phyloP scores from a whole-genome alignment of 1,140 invertebrate species.

The Drosophila aff. region DNA sequence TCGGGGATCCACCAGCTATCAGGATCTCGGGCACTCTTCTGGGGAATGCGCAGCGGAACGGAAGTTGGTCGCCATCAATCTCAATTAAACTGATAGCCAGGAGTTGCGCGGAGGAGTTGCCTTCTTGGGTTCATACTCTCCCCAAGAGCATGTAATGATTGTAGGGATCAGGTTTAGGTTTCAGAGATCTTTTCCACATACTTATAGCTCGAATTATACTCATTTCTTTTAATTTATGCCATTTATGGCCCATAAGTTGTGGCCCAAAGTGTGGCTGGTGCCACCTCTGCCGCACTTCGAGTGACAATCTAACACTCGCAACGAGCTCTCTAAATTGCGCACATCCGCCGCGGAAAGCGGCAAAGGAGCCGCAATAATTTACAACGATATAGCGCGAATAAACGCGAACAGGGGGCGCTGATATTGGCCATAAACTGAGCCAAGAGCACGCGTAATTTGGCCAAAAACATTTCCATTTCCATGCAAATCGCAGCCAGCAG shows the following conservation, averaged over 20 bases:
- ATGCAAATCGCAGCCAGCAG: slow-evolving; percentile 67
- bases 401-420: slow-evolving; percentile 63
- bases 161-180: not conserved
- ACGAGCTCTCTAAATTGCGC: slow-evolving; percentile 61
- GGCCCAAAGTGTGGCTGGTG: slow-evolving; percentile 21
- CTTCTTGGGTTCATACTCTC: not conserved
- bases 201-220: not conserved
- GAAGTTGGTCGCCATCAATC: slow-evolving; percentile 75
- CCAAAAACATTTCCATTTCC: slow-evolving; percentile 63
- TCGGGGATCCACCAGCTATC: slow-evolving; percentile 59
- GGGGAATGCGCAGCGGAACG: slow-evolving; percentile 64
- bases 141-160: slow-evolving; percentile 6
- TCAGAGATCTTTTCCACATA: not conserved
- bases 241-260: slow-evolving; percentile 9
- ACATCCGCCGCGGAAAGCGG: slow-evolving; percentile 57
- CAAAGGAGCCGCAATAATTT: slow-evolving; percentile 75
- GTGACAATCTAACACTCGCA: slow-evolving; percentile 64
- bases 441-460: slow-evolving; percentile 78
- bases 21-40: slow-evolving; percentile 44
- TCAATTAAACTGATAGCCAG: slow-evolving; percentile 75
- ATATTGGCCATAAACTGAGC: slow-evolving; percentile 74
- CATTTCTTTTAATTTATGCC: not conserved
- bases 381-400: slow-evolving; percentile 70
- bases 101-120: slow-evolving; percentile 27
- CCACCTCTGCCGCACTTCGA: slow-evolving; percentile 26